Evolutionary conservation across 2,797 vertebrate species (phyloP).

Genomic region (Cossypha caffra): DNA sequence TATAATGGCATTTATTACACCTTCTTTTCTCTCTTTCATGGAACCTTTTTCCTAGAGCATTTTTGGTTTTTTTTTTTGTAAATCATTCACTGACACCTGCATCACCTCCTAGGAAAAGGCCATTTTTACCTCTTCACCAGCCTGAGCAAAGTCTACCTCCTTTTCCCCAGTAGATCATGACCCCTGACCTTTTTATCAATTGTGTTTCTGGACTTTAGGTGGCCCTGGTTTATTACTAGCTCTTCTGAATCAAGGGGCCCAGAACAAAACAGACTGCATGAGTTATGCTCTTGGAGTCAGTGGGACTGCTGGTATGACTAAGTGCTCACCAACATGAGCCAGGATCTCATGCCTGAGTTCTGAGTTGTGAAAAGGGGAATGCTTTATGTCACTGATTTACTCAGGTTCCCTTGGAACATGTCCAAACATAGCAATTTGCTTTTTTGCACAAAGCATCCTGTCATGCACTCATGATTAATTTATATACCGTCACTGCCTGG

Average conservation of each 20-base stretch:
- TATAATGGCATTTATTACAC: background rate
- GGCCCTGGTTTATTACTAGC: background rate
- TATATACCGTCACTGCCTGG: background rate
- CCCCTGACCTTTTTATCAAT: background rate
- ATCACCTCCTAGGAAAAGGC: background rate
- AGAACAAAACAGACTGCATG: background rate
- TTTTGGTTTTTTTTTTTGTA: background rate
- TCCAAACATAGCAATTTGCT: conserved; percentile 29
- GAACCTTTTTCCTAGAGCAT: background rate
- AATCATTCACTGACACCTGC: background rate
- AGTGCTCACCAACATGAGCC: conserved; percentile 35
- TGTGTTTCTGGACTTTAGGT: background rate
- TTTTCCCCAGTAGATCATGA: background rate
- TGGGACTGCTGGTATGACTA: conserved; percentile 21
- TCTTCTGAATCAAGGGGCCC: conserved; percentile 4
- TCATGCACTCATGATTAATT: conserved; percentile 23
- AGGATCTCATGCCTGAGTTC: conserved; percentile 4
- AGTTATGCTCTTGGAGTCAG: conserved; percentile 8
- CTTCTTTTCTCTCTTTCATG: background rate
- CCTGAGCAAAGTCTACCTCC: background rate
- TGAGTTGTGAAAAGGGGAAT: conserved; percentile 36
- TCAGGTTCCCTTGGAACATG: conserved; percentile 11
- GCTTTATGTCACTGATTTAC: conserved; percentile 58
- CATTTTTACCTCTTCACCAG: background rate
- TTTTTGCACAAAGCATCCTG: conserved; percentile 50